Evolutionary conservation across 1,140 invertebrate genomes (phyloP), one percentile per base, ranked within the genome.

Genomic region (Patella vulgata): DNA sequence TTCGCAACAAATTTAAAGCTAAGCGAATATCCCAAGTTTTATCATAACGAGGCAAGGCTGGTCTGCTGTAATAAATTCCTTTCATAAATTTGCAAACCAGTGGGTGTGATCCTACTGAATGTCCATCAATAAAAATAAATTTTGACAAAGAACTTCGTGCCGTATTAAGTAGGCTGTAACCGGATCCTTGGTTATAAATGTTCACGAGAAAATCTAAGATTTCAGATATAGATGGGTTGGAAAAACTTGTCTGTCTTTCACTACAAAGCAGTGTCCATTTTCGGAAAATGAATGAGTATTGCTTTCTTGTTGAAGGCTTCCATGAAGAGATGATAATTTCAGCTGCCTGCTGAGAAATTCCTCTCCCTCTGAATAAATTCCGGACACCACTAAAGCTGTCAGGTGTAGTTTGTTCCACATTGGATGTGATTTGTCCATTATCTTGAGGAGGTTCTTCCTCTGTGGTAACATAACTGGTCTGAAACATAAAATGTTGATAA

Each of bases 201-300:
- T 21, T 6, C 12, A 46, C 30, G n/a, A 57, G 19, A 31, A 57
- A 57, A 17, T 46, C 27, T 46, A 57, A 33, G n/a, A 50, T 19
- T 11, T 23, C n/a, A 40, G 47, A 48, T 28, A 48, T 50, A 21
- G 33, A 17, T 47, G 47, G 39, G 27, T 51, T 21, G 64, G 40
- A 39, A 48, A 42, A 17, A 44, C 62, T 40, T 46, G 43, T 28
- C 21, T 54, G 21, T 46, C 33, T 33, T 52, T 59, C 14, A 19
- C 36, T 36, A 59, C 63, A 63, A 14, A 42, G 46, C n/a, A 46
- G 39, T 40, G 52, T 46, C 52, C 58, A 55, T 21, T 60, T 50
- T 33, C 33, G 39, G 42, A 57, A 33, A 36, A 51, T 44, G 43
- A 14, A 27, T n/a, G 39, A 19, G 33, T 63, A 63, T 28, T 57